A percentile compares a stretch with the other conserved stretches of the same genome.
These are phyloP conservation scores for Drosophila neotestacea DNA, from an alignment of 2,888 invertebrate species.

Conservation along the genomic window DNA sequence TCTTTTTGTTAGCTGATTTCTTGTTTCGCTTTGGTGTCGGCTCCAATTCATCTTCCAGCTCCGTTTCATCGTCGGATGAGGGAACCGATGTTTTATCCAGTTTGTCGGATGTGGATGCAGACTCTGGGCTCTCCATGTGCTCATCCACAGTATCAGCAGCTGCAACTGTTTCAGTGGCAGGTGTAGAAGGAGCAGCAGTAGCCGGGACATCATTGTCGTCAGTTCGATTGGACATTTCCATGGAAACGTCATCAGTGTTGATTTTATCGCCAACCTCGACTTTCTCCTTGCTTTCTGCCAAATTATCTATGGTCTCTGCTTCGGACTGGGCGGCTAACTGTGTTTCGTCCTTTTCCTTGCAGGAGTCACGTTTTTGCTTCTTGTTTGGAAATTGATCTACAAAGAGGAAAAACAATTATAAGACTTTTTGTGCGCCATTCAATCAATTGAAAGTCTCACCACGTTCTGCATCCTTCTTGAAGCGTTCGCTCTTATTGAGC, in stretches of 20 bases:
- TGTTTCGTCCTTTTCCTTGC: constrained; percentile 47
- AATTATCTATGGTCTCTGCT: constrained; percentile 23
- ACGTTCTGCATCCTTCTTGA: constrained; percentile 80
- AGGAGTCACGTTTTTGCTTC: constrained; percentile 69
- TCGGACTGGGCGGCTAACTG: constrained; percentile 33
- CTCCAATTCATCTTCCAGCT: constrained; percentile 60
- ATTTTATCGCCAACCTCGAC: constrained; percentile 9
- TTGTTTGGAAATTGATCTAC: constrained; percentile 75
- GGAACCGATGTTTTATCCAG: constrained; percentile 55
- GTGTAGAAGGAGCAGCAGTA: constrained; percentile 11
- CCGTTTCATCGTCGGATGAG: constrained; percentile 67
- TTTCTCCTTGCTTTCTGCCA: constrained; percentile 40
- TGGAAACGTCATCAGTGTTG: constrained; percentile 42
- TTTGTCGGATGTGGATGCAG: constrained; percentile 34
- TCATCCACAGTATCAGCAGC: constrained; percentile 54
- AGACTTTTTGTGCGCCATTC: neutral
- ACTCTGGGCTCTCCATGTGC: constrained; percentile 55
- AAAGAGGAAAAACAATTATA: constrained; percentile 4
- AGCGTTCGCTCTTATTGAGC: constrained; percentile 82
- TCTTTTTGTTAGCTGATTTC: constrained; percentile 69
- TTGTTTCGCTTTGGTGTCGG: constrained; percentile 66
- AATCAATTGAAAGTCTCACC: constrained; percentile 50
- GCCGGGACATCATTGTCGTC: neutral
- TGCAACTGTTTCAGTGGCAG: constrained; percentile 25
- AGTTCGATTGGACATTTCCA: constrained; percentile 41